phyloP scores from a whole-genome alignment of 1,140 invertebrate genomes.

The Dufourea novaeangliae region DNA sequence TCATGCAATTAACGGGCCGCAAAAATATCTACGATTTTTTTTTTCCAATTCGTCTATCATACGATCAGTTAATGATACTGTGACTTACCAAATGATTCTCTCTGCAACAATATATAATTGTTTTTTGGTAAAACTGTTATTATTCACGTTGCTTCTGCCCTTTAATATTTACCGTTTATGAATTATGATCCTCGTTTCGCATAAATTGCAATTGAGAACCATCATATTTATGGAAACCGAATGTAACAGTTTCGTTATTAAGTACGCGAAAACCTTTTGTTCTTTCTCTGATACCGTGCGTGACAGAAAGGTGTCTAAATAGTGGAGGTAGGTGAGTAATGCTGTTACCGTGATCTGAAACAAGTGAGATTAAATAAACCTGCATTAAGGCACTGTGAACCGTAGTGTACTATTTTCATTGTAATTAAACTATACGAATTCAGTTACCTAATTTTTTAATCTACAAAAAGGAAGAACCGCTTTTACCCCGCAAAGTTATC shows the following conservation, averaged over 20 bases:
- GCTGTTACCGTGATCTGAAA: neutral
- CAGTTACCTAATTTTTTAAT: no score
- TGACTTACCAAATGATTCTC: neutral
- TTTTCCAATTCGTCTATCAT: neutral
- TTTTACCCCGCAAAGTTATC: no score
- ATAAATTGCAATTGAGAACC: conserved; percentile 28
- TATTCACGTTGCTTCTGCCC: neutral
- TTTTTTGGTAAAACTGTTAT: neutral
- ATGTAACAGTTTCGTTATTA: conserved; percentile 23
- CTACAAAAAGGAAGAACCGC: no score
- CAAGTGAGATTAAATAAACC: neutral
- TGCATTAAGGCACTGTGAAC: neutral
- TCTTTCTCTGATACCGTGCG: neutral
- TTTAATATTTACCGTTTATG: neutral
- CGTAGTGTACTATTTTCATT: no score
- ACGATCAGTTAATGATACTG: neutral
- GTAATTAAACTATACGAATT: no score
- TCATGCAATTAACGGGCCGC: conserved; percentile 54
- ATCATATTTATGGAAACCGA: conserved; percentile 6
- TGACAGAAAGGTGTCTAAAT: neutral
- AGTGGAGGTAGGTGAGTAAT: neutral
- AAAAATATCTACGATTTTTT: conserved; percentile 23
- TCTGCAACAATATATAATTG: neutral
- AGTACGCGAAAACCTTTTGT: conserved; percentile 15
- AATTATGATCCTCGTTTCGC: neutral